Evolutionary conservation across 1,140 invertebrate genomes (phyloP).

Genomic region (Caerostris extrusa): DNA sequence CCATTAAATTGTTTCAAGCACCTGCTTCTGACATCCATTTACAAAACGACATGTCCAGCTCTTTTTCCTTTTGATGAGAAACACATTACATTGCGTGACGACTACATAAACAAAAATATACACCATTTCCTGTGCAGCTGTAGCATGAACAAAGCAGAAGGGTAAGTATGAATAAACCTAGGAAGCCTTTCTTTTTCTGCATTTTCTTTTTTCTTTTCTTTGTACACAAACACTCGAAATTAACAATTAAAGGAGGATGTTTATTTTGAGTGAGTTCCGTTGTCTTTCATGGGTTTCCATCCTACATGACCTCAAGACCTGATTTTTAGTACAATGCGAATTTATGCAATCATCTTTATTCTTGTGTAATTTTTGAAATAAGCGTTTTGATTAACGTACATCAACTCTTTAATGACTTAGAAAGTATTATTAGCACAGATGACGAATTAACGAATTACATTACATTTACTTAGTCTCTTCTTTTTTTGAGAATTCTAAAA

Average conservation of each 20-base stretch:
- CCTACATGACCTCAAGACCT: background rate
- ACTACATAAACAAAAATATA: slow-evolving; percentile 28
- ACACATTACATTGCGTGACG: slow-evolving; percentile 14
- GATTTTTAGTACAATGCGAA: slow-evolving; percentile 1
- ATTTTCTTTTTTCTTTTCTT: background rate
- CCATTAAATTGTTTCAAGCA: slow-evolving; percentile 15
- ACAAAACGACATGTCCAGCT: background rate
- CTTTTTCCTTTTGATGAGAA: slow-evolving; percentile 16
- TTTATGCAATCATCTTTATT: background rate
- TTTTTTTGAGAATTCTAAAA: no score
- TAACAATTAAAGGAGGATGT: slow-evolving; percentile 34
- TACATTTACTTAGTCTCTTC: no score
- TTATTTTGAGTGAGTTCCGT: slow-evolving; percentile 14
- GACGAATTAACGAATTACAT: no score
- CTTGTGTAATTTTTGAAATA: background rate
- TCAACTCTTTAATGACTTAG: no score
- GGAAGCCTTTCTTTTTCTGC: background rate
- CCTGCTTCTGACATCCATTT: slow-evolving; percentile 7
- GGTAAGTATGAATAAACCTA: background rate
- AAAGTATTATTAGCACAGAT: no score
- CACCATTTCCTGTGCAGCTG: slow-evolving; percentile 14
- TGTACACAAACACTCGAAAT: background rate
- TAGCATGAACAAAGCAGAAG: slow-evolving; percentile 9
- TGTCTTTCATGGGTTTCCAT: background rate
- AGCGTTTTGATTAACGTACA: no score